These are phyloP conservation scores for Tenualosa ilisha DNA, from an alignment of 2,797 vertebrate species.

Conservation along the genomic window DNA sequence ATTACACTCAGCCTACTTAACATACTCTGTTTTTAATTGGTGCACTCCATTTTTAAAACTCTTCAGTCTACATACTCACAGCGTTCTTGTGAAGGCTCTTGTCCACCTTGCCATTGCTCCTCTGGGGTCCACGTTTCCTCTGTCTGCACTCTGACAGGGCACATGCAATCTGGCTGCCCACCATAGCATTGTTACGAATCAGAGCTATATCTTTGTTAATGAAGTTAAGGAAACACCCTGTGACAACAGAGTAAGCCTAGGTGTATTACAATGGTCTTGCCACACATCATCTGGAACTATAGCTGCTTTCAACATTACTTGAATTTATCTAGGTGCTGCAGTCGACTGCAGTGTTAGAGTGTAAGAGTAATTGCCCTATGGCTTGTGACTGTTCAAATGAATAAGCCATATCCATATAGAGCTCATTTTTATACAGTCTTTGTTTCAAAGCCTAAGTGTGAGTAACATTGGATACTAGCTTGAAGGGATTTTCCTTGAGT, in stretches of 20 bases:
- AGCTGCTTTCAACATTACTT: too few species aligned
- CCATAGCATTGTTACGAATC: conserved; percentile 86
- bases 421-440: too few species aligned
- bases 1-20: background rate
- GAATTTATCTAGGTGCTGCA: too few species aligned
- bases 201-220: conserved; percentile 81
- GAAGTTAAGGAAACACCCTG: background rate
- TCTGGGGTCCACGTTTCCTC: conserved; percentile 30
- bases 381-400: too few species aligned
- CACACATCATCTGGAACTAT: background rate
- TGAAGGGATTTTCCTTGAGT: conserved; percentile 82
- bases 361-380: too few species aligned
- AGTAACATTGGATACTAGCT: conserved; percentile 84
- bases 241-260: background rate
- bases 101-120: conserved; percentile 13
- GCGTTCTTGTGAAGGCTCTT: conserved; percentile 46
- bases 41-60: too few species aligned
- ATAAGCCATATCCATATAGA: too few species aligned
- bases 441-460: too few species aligned
- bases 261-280: background rate
- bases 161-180: conserved; percentile 85
- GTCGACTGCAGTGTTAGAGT: too few species aligned
- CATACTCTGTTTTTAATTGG: background rate
- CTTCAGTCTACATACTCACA: conserved; percentile 59
- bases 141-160: conserved; percentile 70